Base-by-base conservation (phyloP, 2,113 vertebrate genomes). In the Spea bombifrons region DNA sequence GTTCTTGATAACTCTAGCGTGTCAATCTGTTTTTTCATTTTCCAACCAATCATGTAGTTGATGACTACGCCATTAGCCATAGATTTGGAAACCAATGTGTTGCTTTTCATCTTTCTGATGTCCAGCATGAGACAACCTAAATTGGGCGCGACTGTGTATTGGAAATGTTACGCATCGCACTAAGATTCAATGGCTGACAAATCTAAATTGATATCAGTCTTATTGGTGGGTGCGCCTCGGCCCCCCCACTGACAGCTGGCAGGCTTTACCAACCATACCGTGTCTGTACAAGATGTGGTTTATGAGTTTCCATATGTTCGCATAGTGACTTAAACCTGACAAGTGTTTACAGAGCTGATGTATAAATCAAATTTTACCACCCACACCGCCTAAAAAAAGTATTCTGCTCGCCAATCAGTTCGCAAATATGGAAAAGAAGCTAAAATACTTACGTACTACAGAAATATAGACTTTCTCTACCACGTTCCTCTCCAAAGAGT, bases 1-100 rank as follows among this genome's bases (percentile, higher is more conserved):
- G 52, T 85, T 85, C 73, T 84, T 4, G 53, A 49, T 66, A 84
- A 85, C 81, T 81, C 82, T 72, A 83, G 83, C 83, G 63, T 84
- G 61, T 79, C 76, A 80, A 71, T 5, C 71, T 77, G 75, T 43
- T 76, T 68, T 64, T 70, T 82, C 63, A 43, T 13, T 82, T 47
- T 46, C 63, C 52, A 74, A 75, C 81, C 72, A 55, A 82, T 71
- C 76, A 4, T 17, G 71, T 53, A 12, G 44, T 17, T 77, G 55
- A 61, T 47, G 66, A 68, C 45, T n/a, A 7, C 66, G 12, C 66
- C n/a, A 15, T 77, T 66, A 5, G 75, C 64, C 43, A 73, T 71
- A 80, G 75, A 72, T 73, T 61, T 78, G 67, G 53, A 85, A n/a
- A 55, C 44, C 71, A 61, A 84, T 63, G 48, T 15, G 16, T 17